These are phyloP conservation scores for Leptopilina myrica DNA, from an alignment of 2,888 invertebrate species.

Conservation along the genomic window DNA sequence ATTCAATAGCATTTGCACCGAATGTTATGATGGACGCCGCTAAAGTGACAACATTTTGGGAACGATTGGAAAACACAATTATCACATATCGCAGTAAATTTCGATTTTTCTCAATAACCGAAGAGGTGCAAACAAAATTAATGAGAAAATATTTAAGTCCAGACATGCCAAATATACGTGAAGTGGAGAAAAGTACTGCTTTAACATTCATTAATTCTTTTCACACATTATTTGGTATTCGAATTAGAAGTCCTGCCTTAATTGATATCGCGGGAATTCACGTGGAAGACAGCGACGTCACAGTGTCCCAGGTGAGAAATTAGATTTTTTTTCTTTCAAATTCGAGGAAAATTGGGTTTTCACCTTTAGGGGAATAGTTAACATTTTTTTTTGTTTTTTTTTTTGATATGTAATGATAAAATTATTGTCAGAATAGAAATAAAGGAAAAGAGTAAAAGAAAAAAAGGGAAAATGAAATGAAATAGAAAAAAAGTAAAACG, in stretches of 20 bases:
- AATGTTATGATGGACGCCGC: conserved; percentile 54
- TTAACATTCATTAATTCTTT: conserved; percentile 55
- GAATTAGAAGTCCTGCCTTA: conserved; percentile 49
- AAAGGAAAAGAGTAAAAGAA: too few relatives aligned
- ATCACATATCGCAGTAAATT: conserved; percentile 40
- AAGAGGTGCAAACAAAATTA: conserved; percentile 45
- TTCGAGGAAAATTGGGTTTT: too few relatives aligned
- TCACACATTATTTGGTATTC: conserved; percentile 52
- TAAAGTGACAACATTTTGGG: conserved; percentile 53
- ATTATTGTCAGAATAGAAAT: too few relatives aligned
- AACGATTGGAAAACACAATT: conserved; percentile 62
- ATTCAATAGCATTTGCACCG: conserved; percentile 62
- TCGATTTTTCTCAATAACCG: not conserved
- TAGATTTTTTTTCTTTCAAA: not conserved
- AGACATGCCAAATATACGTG: conserved; percentile 54
- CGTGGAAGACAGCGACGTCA: conserved; percentile 49
- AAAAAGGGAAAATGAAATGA: too few relatives aligned
- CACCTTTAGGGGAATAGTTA: too few relatives aligned
- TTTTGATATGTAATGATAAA: too few relatives aligned
- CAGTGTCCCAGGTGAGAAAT: conserved; percentile 50
- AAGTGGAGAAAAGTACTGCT: conserved; percentile 55
- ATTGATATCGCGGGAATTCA: conserved; percentile 58
- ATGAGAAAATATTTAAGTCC: conserved; percentile 59
- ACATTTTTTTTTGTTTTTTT: too few relatives aligned
- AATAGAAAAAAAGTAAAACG: too few relatives aligned